These are phyloP conservation scores for Potorous gilbertii DNA, from an alignment of 2,797 vertebrate genomes.

Conservation along the genomic window DNA sequence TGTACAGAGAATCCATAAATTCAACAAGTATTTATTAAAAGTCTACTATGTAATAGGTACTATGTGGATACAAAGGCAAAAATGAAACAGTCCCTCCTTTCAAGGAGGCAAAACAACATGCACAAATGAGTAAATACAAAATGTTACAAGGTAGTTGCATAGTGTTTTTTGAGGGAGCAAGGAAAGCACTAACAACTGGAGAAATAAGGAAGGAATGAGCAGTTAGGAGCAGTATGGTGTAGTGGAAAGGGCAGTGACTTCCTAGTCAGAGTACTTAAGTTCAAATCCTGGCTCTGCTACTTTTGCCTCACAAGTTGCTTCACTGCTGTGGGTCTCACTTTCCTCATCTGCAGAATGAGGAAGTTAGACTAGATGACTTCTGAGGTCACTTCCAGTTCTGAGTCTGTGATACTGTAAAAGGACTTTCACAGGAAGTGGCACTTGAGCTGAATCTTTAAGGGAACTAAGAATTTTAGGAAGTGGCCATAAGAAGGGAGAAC, in stretches of 20 bases:
- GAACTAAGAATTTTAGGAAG: not conserved
- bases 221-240: not conserved
- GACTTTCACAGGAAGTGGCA: not conserved
- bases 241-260: not conserved
- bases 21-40: not conserved
- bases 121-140: not conserved
- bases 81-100: not conserved
- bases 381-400: not conserved
- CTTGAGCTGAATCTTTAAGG: not conserved
- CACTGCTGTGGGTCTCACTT: not conserved
- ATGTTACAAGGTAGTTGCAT: not conserved
- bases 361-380: not conserved
- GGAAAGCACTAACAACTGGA: not conserved
- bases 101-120: not conserved
- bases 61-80: not conserved
- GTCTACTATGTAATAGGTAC: not conserved
- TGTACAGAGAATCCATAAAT: not conserved
- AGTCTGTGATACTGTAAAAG: not conserved
- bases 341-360: conserved; percentile 36
- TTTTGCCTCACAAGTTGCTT: conserved; percentile 7
- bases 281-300: conserved; percentile 15
- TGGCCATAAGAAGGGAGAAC: not conserved
- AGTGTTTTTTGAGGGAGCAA: not conserved
- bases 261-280: not conserved
- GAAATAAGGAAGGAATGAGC: not conserved